These are phyloP conservation scores for Sinelater perroti DNA, from an alignment of 2,888 invertebrate genomes.

Conservation along the genomic window DNA sequence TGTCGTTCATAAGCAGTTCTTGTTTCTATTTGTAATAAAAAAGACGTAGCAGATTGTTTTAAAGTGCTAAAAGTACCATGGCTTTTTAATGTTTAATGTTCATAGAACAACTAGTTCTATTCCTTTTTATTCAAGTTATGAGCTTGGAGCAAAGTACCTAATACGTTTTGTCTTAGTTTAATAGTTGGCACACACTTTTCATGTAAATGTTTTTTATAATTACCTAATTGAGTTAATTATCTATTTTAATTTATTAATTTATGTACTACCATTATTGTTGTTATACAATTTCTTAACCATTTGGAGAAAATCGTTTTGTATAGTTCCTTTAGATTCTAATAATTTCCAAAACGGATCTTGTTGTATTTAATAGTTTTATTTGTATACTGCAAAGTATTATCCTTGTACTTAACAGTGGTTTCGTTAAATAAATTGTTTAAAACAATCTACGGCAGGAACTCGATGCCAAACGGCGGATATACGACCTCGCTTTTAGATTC, in stretches of 20 bases:
- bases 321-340: conserved; percentile 6
- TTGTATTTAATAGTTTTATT: conserved; percentile 6
- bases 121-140: no score
- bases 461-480: conserved; percentile 50
- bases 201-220: no score
- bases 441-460: conserved; percentile 42
- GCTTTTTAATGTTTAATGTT: no score
- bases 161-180: no score
- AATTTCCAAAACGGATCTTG: not conserved
- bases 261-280: not conserved
- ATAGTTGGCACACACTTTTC: no score
- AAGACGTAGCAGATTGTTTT: no score
- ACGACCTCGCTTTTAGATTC: conserved; percentile 30
- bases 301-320: conserved; percentile 8
- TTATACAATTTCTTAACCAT: not conserved
- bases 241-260: not conserved
- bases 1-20: no score
- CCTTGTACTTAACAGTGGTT: conserved; percentile 11
- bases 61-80: no score
- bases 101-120: no score
- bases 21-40: no score
- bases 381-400: conserved; percentile 8
- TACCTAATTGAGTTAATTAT: not conserved
- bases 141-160: no score
- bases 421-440: conserved; percentile 20